phyloP scores from a whole-genome alignment of 2,797 vertebrate species.

The Austrolebias charrua region DNA sequence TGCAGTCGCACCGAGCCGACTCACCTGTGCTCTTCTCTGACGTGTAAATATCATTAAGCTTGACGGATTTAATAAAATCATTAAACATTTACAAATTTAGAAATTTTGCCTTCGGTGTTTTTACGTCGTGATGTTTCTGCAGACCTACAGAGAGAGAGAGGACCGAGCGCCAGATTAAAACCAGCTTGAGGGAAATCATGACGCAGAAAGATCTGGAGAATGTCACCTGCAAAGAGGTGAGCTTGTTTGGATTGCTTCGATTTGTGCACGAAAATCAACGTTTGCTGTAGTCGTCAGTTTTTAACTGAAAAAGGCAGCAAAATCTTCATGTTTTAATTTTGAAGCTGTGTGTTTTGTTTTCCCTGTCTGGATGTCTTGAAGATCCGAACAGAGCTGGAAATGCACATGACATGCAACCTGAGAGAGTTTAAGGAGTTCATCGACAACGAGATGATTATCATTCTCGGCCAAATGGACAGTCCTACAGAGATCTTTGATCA shows the following conservation, averaged over 20 bases:
- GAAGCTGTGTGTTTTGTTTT: not conserved
- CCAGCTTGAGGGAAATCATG: constrained; percentile 94
- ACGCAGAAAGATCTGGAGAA: constrained; percentile 98
- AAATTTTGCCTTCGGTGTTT: not conserved
- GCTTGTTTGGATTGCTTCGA: constrained; percentile 1
- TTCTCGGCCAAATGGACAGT: constrained; percentile 98
- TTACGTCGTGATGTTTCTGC: constrained; percentile 27
- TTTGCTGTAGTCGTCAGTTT: not conserved
- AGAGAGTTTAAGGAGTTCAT: constrained; percentile 97
- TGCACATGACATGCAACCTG: constrained; percentile 98
- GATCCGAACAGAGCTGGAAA: constrained; percentile 96
- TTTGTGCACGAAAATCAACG: not conserved
- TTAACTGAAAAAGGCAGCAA: not conserved
- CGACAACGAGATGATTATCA: constrained; percentile 98
- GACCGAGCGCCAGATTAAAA: constrained; percentile 92
- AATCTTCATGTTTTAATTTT: not conserved
- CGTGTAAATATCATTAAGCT: constrained; percentile 79
- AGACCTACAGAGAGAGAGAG: constrained; percentile 96
- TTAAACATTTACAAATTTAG: not conserved
- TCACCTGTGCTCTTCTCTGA: constrained; percentile 96
- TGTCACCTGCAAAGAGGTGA: constrained; percentile 93
- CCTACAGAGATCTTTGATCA: constrained; percentile 98
- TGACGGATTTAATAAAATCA: not conserved
- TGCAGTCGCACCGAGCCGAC: constrained; percentile 94
- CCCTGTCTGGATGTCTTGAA: constrained; percentile 42